Evolutionary conservation across 2,888 invertebrate species (phyloP).

Genomic region (Pimpla rufipes): DNA sequence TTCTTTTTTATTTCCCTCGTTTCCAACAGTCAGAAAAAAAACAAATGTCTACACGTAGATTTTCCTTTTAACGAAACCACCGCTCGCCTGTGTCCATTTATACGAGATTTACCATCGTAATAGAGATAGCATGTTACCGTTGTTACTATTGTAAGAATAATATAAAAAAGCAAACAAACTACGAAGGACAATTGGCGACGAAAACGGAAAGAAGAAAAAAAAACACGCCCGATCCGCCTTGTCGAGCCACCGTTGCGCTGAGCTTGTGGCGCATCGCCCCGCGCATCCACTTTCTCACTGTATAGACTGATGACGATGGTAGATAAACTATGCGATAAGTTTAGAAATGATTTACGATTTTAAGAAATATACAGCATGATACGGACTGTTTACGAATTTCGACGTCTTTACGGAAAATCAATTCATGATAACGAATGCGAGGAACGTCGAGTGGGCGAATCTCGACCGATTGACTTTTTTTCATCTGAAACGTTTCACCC

Average conservation of each 20-base stretch:
- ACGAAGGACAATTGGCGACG: slow-evolving; percentile 11
- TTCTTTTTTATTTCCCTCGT: slow-evolving; percentile 56
- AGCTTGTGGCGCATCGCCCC: slow-evolving; percentile 76
- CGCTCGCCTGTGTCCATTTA: slow-evolving; percentile 43
- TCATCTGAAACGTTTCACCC: neutral
- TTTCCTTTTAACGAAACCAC: slow-evolving; percentile 57
- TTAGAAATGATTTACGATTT: slow-evolving; percentile 41
- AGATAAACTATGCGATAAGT: slow-evolving; percentile 66
- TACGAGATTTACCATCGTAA: slow-evolving; percentile 37
- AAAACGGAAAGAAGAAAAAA: neutral
- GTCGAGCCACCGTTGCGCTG: slow-evolving; percentile 30
- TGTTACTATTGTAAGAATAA: slow-evolving; percentile 27
- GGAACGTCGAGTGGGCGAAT: slow-evolving; percentile 11
- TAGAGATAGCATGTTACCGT: slow-evolving; percentile 22
- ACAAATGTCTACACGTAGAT: slow-evolving; percentile 45
- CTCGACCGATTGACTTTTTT: slow-evolving; percentile 10
- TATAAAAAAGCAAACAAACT: slow-evolving; percentile 21
- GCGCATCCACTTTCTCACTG: slow-evolving; percentile 79
- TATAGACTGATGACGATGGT: slow-evolving; percentile 78
- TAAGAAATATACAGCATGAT: slow-evolving; percentile 24
- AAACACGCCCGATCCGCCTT: neutral
- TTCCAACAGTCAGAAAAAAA: slow-evolving; percentile 21
- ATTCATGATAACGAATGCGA: slow-evolving; percentile 15
- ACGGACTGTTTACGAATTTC: slow-evolving; percentile 30
- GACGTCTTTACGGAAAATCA: slow-evolving; percentile 4